Evolutionary conservation across 2,113 vertebrate species (phyloP), one percentile per base, ranked within the genome.

Genomic region (Spermophilus dauricus): DNA sequence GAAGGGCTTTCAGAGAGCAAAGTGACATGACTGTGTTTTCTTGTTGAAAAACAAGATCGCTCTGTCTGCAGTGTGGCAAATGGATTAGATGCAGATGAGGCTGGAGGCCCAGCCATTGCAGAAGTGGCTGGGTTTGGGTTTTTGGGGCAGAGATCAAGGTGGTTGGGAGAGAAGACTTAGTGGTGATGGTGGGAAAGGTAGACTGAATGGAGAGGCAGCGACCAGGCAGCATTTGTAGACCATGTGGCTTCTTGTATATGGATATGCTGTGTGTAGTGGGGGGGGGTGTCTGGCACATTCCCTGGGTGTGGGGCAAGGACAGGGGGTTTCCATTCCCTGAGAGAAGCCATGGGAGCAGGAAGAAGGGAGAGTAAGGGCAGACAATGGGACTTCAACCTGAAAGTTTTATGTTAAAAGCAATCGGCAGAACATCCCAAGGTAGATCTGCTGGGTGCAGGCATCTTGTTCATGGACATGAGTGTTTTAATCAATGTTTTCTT

Each of bases 131-230:
- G n/a, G n/a, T n/a, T n/a, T n/a, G n/a, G n/a, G n/a, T n/a, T 76
- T n/a, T 86, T 20, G 7, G 34, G 48, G 5, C 63, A 61, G 51
- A 63, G 69, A n/a, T 77, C 11, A 3, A 1, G 1, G 91, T 20
- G 56, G 8, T 48, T 32, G 37, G 56, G n/a, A 56, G 26, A 28
- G n/a, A 75, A 63, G 75, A 45, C 75, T 20, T 22, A 1, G 3
- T 39, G 0, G 30, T 2, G 26, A 28, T 4, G 58, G 51, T 4
- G 34, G 32, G 30, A 18, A 5, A 76, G 10, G 4, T 0, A 0
- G 22, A 30, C 3, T 45, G 24, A 16, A 18, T 9, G n/a, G 42
- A 42, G 39, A 45, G 67, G 14, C 0, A 3, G 26, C 0, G 0
- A 30, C 4, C 75, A 63, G 6, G 22, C 8, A 10, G 72, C 4